Conservation (phyloP, 2,888 invertebrate species). For the Amiota communis region DNA sequence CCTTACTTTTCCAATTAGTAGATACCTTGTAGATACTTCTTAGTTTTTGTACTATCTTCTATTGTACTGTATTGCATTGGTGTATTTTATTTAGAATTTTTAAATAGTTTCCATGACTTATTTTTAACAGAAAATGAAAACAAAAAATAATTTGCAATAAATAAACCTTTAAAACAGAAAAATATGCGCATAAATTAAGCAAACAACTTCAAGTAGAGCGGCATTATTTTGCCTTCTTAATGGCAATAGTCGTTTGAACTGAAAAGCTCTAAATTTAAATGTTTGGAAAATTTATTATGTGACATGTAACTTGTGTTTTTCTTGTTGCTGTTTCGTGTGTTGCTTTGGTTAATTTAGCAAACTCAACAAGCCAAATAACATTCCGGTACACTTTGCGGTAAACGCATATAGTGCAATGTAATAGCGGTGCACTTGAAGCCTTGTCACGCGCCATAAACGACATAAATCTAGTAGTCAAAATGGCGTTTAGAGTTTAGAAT, state of each 20-base stretch:
- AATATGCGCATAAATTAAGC: conserved; percentile 19
- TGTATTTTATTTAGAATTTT: too few relatives aligned
- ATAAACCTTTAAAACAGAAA: not conserved
- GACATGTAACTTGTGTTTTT: conserved; percentile 13
- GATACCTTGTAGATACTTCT: too few relatives aligned
- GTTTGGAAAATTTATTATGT: conserved; percentile 19
- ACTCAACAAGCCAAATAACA: not conserved
- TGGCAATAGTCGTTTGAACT: not conserved
- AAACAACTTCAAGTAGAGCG: not conserved
- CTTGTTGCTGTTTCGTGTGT: not conserved
- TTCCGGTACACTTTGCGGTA: not conserved
- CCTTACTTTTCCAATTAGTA: too few relatives aligned
- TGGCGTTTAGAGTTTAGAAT: not conserved
- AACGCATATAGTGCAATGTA: not conserved
- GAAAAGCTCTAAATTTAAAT: conserved; percentile 14
- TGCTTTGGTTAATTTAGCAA: conserved; percentile 19
- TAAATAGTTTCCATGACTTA: too few relatives aligned
- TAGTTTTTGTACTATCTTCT: too few relatives aligned
- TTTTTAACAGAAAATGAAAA: too few relatives aligned
- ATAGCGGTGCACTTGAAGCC: not conserved
- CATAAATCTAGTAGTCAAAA: conserved; percentile 17
- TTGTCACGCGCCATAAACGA: conserved; percentile 5
- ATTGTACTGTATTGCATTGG: too few relatives aligned
- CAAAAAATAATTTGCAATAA: not conserved
- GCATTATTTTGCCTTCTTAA: not conserved